Percentiles rank a stretch among this genome's conserved stretches.
Evolutionary conservation across 2,113 vertebrate species (phyloP).

Genomic region (Myxocyprinus asiaticus): DNA sequence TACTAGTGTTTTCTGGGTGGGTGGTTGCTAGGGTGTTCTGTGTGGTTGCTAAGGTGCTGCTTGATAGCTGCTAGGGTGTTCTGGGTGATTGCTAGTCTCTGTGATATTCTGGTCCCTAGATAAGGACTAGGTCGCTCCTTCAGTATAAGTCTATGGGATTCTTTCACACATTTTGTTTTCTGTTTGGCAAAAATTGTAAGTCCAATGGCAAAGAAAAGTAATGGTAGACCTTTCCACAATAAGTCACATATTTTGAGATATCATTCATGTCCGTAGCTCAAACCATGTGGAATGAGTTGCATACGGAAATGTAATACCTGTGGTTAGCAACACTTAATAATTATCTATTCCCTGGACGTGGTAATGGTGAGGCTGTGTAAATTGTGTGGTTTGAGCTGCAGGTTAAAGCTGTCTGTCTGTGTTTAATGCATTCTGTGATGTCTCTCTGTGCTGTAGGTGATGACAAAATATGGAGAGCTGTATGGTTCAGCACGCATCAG

Average conservation of each 20-base stretch:
- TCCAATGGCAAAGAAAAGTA: neutral
- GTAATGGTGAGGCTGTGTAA: neutral
- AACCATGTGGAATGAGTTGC: neutral
- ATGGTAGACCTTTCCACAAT: neutral
- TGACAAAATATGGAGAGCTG: constrained; percentile 94
- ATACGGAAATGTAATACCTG: neutral
- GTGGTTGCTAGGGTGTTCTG: neutral
- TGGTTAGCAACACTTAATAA: neutral
- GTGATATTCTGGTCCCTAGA: neutral
- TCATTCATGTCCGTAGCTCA: neutral
- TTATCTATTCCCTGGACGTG: neutral
- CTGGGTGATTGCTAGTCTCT: neutral
- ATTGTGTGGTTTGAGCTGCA: neutral
- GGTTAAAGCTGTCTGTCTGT: neutral
- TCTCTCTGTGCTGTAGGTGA: constrained; percentile 76
- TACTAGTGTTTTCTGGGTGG: too few species aligned
- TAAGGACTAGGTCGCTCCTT: neutral
- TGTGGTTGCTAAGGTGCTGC: too few species aligned
- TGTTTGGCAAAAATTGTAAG: neutral
- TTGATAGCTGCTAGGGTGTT: neutral
- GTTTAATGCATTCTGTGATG: constrained; percentile 24
- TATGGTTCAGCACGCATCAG: constrained; percentile 90
- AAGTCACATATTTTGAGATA: neutral
- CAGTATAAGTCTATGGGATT: neutral
- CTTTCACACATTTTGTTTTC: neutral